Base-by-base conservation (phyloP, 2,797 vertebrate genomes). In the Columba guinea region DNA sequence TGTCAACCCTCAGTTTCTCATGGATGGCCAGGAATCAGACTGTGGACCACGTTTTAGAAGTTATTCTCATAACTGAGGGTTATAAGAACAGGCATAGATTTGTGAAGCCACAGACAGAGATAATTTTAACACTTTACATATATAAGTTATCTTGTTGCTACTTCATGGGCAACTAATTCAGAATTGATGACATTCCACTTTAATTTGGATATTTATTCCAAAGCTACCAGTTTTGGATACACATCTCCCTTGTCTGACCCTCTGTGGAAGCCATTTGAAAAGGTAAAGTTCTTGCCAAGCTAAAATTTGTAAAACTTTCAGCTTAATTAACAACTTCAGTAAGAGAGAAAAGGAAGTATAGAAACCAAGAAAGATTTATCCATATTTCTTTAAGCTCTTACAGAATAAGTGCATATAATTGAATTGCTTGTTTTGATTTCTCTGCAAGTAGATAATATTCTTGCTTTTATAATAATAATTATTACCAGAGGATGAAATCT, bases 11-110 rank as follows among this genome's bases (percentile, higher is more conserved):
- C 28, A 24, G 22, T 71, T 58, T 84, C 34, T 77, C 37, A 30
- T 7, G 19, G 39, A 48, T 35, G 35, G 35, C 4, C 53, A 79
- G 71, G 62, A 78, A 24, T 70, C 65, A 32, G 53, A 24, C 19
- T 28, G 11, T 4, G 8, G 20, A 56, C 4, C 7, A 14, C 0
- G 0, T 28, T 1, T 5, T 85, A 7, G 46, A 60, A 56, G 30
- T 60, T 83, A 5, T 49, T 78, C 35, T 44, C 13, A 9, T 49
- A 92, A 44, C n/a, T 76, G 35, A 56, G 71, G 79, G 14, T 19
- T 73, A 27, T 6, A 65, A 21, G 14, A 95, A 49, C 48, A 76
- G 34, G 34, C 59, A 35, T 11, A 24, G 27, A 49, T 83, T 82
- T 71, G 21, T 75, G 68, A 90, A 88, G 32, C 22, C 27, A 56